phyloP scores from a whole-genome alignment of 2,888 invertebrate species.

The Morpho deidamia region DNA sequence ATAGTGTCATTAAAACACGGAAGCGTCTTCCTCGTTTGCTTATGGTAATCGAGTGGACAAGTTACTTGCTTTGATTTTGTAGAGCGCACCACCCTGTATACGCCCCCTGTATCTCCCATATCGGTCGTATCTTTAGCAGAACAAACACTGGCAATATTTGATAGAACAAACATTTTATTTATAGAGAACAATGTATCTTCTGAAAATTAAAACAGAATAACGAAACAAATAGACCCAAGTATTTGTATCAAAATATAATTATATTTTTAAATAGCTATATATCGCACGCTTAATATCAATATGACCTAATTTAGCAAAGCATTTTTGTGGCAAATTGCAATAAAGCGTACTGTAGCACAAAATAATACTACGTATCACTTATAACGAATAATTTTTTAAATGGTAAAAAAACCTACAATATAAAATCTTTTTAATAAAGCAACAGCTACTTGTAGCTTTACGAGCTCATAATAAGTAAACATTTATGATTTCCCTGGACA shows the following conservation, averaged over 20 bases:
- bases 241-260: too few relatives aligned
- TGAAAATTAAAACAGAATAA: neutral
- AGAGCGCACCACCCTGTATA: conserved; percentile 34
- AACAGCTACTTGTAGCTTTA: conserved; percentile 24
- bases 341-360: too few relatives aligned
- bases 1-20: conserved; percentile 66
- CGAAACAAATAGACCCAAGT: too few relatives aligned
- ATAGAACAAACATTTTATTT: conserved; percentile 28
- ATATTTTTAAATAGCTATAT: too few relatives aligned
- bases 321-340: too few relatives aligned
- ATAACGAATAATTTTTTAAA: too few relatives aligned
- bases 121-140: conserved; percentile 51
- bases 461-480: conserved; percentile 43
- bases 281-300: too few relatives aligned
- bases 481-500: conserved; percentile 46
- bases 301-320: too few relatives aligned
- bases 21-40: conserved; percentile 69
- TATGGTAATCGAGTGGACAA: conserved; percentile 73
- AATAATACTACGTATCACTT: too few relatives aligned
- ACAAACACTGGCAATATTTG: conserved; percentile 54
- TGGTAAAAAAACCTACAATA: too few relatives aligned
- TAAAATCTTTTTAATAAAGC: neutral
- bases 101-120: conserved; percentile 36
- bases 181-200: neutral
- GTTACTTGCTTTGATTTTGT: conserved; percentile 67